phyloP scores from a whole-genome alignment of 2,113 vertebrate genomes.

The Varanus salvator region DNA sequence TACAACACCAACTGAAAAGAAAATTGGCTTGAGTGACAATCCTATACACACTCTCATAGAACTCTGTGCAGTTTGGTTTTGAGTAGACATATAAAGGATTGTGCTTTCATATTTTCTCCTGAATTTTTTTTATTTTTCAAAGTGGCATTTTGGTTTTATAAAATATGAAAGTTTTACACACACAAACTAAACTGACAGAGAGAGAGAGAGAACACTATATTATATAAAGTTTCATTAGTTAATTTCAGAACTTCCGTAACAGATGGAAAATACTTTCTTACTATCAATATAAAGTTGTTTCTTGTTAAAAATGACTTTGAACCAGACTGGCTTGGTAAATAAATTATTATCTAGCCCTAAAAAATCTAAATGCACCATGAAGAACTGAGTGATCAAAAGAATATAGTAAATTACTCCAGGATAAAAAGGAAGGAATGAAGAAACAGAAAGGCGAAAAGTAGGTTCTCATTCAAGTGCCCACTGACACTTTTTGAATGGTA shows the following conservation, averaged over 20 bases:
- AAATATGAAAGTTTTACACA: neutral
- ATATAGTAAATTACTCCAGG: neutral
- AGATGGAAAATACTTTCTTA: neutral
- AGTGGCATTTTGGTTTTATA: neutral
- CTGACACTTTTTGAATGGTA: neutral
- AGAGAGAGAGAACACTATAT: too few species aligned
- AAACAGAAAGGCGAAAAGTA: neutral
- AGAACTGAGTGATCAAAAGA: neutral
- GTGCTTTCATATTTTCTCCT: conserved; percentile 53
- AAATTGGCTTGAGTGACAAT: conserved; percentile 37
- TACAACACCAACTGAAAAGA: conserved; percentile 40
- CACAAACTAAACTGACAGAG: too few species aligned
- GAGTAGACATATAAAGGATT: neutral
- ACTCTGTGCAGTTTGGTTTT: neutral
- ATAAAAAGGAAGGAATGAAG: neutral
- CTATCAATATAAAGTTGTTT: neutral
- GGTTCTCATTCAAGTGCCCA: neutral
- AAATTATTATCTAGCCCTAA: neutral
- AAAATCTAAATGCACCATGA: neutral
- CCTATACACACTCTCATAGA: neutral
- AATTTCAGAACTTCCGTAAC: neutral
- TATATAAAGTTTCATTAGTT: neutral
- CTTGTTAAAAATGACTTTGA: neutral
- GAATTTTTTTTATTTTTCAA: neutral
- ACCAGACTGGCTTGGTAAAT: neutral